These are phyloP conservation scores for Brachyptera putata DNA, from an alignment of 2,888 invertebrate species.

Conservation along the genomic window DNA sequence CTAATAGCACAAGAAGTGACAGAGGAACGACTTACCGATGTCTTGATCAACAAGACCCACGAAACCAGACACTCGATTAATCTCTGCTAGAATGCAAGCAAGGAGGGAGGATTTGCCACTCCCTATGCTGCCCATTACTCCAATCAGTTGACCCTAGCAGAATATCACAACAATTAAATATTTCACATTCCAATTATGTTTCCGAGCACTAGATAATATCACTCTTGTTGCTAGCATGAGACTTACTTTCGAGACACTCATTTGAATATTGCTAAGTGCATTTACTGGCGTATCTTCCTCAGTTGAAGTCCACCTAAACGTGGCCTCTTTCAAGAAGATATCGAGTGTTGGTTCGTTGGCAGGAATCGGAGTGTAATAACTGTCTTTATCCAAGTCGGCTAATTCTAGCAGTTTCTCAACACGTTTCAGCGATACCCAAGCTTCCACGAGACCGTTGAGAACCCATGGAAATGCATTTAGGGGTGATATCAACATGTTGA, in stretches of 20 bases:
- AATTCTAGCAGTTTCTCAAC: conserved; percentile 75
- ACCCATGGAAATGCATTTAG: conserved; percentile 99
- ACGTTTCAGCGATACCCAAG: conserved; percentile 89
- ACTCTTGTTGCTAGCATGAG: too few species aligned
- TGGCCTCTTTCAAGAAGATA: conserved; percentile 55
- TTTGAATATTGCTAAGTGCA: conserved; percentile 42
- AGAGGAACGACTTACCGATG: conserved; percentile 54
- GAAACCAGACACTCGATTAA: conserved; percentile 64
- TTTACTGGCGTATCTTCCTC: conserved; percentile 25
- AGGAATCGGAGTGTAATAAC: conserved; percentile 42
- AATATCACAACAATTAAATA: too few species aligned
- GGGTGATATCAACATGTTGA: conserved; percentile 94
- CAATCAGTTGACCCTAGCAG: conserved; percentile 70
- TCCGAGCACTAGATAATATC: too few species aligned
- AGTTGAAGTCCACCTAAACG: conserved; percentile 54
- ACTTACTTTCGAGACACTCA: conserved; percentile 42
- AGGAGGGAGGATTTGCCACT: conserved; percentile 88
- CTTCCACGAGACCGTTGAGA: conserved; percentile 90
- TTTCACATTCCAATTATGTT: too few species aligned
- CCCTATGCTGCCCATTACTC: conserved; percentile 84
- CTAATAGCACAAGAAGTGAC: too few species aligned
- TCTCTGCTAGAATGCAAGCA: conserved; percentile 79
- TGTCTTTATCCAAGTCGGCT: conserved; percentile 41
- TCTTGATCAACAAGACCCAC: conserved; percentile 65
- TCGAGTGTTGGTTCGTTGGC: conserved; percentile 46